Evolutionary conservation across 1,140 invertebrate genomes (phyloP).

Genomic region (Muscidifurax raptorellus): DNA sequence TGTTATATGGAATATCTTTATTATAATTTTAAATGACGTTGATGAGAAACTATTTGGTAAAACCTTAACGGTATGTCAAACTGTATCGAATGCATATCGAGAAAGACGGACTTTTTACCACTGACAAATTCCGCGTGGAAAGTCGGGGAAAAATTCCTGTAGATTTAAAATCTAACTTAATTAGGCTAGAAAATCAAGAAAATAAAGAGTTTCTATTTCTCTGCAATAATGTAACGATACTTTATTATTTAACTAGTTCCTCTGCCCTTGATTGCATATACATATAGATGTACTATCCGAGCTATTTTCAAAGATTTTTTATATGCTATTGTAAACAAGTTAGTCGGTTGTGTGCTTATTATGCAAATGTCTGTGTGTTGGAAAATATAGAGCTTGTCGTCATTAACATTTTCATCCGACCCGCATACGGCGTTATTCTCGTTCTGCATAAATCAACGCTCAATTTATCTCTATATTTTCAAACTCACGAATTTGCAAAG

Average conservation of each 20-base stretch:
- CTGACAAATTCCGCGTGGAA: constrained; percentile 10
- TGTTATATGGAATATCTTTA: neutral
- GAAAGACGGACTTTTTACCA: neutral
- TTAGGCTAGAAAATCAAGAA: neutral
- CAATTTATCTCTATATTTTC: neutral
- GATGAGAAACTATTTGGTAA: neutral
- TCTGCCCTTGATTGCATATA: constrained; percentile 18
- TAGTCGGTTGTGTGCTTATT: neutral
- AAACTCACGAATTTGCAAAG: too few relatives aligned
- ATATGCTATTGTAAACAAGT: neutral
- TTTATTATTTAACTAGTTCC: constrained; percentile 39
- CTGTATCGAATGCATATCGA: neutral
- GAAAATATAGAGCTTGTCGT: neutral
- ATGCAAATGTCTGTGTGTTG: neutral
- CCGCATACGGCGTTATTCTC: too few relatives aligned
- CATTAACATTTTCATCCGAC: neutral
- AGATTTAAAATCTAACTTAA: constrained; percentile 31
- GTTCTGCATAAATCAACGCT: too few relatives aligned
- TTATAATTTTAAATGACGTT: constrained; percentile 19
- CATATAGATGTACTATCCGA: constrained; percentile 10
- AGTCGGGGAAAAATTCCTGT: constrained; percentile 7
- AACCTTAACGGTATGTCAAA: neutral
- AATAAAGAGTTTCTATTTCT: constrained; percentile 52
- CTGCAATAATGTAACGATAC: neutral
- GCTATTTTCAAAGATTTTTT: neutral